phyloP scores from a whole-genome alignment of 2,888 invertebrate species.

The Meteorus cinctellus region DNA sequence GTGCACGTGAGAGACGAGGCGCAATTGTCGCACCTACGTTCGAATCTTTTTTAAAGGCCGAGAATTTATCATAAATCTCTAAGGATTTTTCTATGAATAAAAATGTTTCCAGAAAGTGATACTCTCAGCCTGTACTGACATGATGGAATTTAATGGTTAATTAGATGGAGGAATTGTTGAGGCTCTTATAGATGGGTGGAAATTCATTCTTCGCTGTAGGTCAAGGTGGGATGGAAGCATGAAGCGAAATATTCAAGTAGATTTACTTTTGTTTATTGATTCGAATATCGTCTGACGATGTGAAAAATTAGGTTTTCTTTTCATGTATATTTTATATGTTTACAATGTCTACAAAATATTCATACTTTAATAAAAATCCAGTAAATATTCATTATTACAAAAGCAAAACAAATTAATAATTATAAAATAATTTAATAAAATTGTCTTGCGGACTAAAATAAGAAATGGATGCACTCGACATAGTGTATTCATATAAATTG shows the following conservation, averaged over 20 bases:
- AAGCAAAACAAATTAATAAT: slow-evolving; percentile 5
- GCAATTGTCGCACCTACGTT: too few species aligned
- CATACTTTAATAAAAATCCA: background rate
- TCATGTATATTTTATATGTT: background rate
- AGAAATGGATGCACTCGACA: background rate
- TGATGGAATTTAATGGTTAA: too few species aligned
- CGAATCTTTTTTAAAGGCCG: too few species aligned
- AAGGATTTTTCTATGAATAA: too few species aligned
- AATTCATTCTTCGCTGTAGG: too few species aligned
- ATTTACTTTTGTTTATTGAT: background rate
- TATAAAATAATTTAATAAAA: slow-evolving; percentile 3
- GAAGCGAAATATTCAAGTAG: background rate
- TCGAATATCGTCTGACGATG: background rate
- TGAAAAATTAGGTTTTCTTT: background rate
- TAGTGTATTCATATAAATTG: background rate
- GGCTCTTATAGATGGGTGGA: too few species aligned
- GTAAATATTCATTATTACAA: background rate
- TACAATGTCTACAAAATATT: background rate
- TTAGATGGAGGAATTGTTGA: too few species aligned
- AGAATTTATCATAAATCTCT: too few species aligned
- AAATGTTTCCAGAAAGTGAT: too few species aligned
- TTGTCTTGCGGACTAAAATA: slow-evolving; percentile 6
- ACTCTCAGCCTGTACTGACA: too few species aligned
- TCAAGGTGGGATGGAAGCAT: too few species aligned
- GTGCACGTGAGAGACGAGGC: too few species aligned